Percentiles rank a stretch among this genome's conserved stretches.
These are phyloP conservation scores for Dioctria rufipes DNA, from an alignment of 2,888 invertebrate genomes.

Conservation along the genomic window DNA sequence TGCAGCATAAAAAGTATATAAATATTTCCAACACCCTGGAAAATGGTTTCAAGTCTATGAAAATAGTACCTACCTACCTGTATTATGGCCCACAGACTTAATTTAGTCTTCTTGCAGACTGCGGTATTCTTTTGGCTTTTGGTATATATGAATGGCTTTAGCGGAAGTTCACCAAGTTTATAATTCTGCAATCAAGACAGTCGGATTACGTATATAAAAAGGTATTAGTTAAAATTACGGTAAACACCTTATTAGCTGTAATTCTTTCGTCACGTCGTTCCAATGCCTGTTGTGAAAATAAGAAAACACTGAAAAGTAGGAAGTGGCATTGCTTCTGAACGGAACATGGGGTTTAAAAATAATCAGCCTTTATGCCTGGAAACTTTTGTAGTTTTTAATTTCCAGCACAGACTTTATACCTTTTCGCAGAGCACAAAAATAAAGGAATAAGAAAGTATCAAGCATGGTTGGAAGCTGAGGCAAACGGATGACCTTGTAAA, in stretches of 20 bases:
- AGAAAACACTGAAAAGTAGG: no score
- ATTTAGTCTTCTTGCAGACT: conserved; percentile 19
- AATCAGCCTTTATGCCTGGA: no score
- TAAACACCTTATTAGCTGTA: conserved; percentile 29
- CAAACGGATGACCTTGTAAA: no score
- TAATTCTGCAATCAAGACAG: conserved; percentile 3
- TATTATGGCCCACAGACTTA: background rate
- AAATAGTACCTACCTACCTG: background rate
- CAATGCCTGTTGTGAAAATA: no score
- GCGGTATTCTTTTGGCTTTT: conserved; percentile 15
- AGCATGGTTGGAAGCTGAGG: no score
- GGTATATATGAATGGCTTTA: background rate
- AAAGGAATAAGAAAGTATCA: no score
- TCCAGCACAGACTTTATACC: no score
- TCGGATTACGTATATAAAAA: background rate
- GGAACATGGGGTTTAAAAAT: no score
- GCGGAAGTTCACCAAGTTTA: background rate
- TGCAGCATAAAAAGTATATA: background rate
- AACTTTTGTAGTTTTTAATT: no score
- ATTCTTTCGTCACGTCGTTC: background rate
- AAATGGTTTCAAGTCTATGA: conserved; percentile 26
- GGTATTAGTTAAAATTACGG: conserved; percentile 23
- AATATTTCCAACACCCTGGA: conserved; percentile 15
- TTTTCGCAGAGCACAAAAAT: no score
- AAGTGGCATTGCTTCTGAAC: no score